Evolutionary conservation across 1,140 invertebrate genomes (phyloP), one percentile per base, ranked within the genome.

Genomic region (Polypedilum vanderplanki): DNA sequence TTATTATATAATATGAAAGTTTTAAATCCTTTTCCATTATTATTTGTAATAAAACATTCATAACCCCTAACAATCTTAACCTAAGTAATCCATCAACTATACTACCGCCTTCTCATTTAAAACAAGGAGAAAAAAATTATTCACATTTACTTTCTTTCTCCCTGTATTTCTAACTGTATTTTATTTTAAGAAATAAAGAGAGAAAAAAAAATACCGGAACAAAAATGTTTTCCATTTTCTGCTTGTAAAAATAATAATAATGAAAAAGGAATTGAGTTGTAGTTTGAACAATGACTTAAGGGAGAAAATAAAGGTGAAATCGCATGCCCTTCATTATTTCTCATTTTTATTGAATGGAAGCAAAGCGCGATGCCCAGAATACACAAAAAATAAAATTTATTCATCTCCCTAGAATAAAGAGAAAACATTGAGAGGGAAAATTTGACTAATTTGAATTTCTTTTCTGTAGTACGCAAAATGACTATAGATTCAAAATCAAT

Each of bases 131-230:
- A 33, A 33, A 33, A 33, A 33, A 33, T 57, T 57, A 46, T 46
- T 46, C 46, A 12, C 46, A n/a, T 57, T 57, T 57, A n/a, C 12
- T 57, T 57, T 12, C 10, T 15, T 57, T 12, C 10, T 57, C 46
- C 12, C n/a, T 12, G n/a, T n/a, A 57, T 12, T 57, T 57, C 46
- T 57, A 57, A 57, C 46, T 57, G n/a, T 12, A 57, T 57, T 57
- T n/a, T 1, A n/a, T n/a, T n/a, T n/a, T n/a, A n/a, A n/a, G n/a
- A n/a, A n/a, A n/a, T n/a, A n/a, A n/a, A n/a, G n/a, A n/a, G n/a
- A n/a, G n/a, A n/a, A n/a, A n/a, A 57, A 57, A 57, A 57, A 57
- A 57, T 57, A 57, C 46, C 46, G 46, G 46, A 57, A 57, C 46
- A n/a, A 57, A 57, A 57, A 57, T 57, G 46, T 12, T 15, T 57